Evolutionary conservation across 2,113 vertebrate genomes (phyloP).

Genomic region (Indicator indicator): DNA sequence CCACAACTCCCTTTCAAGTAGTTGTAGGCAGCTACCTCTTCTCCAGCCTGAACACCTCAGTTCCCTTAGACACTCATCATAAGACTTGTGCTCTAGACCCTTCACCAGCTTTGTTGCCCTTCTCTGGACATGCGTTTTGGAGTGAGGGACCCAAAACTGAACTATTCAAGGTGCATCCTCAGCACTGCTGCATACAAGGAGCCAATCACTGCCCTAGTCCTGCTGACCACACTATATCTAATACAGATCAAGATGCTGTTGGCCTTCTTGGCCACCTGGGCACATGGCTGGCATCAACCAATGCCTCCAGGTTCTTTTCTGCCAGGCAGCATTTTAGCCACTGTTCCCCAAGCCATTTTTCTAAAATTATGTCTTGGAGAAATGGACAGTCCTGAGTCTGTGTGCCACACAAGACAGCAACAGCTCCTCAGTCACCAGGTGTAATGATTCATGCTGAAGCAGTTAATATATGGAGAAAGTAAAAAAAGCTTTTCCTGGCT

Average conservation of each 20-base stretch:
- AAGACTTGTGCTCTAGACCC: no score
- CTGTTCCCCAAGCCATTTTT: not conserved
- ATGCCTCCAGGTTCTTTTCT: not conserved
- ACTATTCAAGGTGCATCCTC: no score
- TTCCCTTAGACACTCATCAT: no score
- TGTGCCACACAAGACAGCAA: fast-evolving
- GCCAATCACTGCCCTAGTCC: no score
- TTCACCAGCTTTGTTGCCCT: no score
- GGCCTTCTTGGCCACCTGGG: not conserved
- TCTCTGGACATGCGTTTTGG: no score
- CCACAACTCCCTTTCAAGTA: no score
- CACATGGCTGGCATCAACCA: not conserved
- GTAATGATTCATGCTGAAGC: not conserved
- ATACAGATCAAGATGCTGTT: not conserved
- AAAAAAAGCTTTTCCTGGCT: not conserved
- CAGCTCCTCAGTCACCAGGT: not conserved
- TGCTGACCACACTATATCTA: no score
- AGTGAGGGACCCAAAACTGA: no score
- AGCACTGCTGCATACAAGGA: no score
- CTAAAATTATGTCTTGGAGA: not conserved
- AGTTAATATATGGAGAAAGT: not conserved
- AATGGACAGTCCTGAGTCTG: not conserved
- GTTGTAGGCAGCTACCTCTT: no score
- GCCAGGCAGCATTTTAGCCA: not conserved
- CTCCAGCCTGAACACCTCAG: no score